Evolutionary conservation across 2,888 invertebrate species (phyloP), one percentile per base, ranked within the genome.

Genomic region (Polymixis flavicincta): DNA sequence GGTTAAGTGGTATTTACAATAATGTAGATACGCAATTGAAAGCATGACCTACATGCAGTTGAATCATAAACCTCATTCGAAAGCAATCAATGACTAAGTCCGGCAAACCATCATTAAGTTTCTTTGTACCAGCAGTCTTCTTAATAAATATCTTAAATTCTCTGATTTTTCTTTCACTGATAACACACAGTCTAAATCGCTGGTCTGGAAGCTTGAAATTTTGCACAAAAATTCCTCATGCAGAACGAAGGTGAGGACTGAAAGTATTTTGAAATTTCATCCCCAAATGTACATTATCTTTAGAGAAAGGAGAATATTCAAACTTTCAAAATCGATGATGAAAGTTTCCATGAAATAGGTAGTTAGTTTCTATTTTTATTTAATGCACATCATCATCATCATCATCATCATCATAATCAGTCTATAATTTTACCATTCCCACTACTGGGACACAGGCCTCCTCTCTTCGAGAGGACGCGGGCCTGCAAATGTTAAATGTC

Each of bases 61-160:
- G 45, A 65, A 77, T 71, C 52, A 60, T 77, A 77, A 77, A 64
- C 57, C 77, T 77, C 64, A 64, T 64, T 76, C 4, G 48, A 19
- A 14, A 19, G 59, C 52, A 54, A 78, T 71, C n/a, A 65, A 69
- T 69, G 22, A 42, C 48, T 14, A 28, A 52, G 64, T 59, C 45
- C 32, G 52, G 32, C 25, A 32, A n/a, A 65, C 2, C 8, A 57
- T 64, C 25, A 70, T 70, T 63, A 76, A 1, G n/a, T 63, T 77
- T 45, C 42, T 32, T 45, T 25, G 28, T 22, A 25, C 54, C 61
- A 63, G 48, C 25, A 74, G 22, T n/a, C 9, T 57, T 57, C 28
- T 57, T 57, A 9, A 28, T 19, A 9, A 28, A 57, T 9, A 28
- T 57, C 8, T 28, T 28, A 4, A 3, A 57, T 57, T 28, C 19